Base-by-base conservation (phyloP, 2,797 vertebrate species). In the Lagocephalus sceleratus region DNA sequence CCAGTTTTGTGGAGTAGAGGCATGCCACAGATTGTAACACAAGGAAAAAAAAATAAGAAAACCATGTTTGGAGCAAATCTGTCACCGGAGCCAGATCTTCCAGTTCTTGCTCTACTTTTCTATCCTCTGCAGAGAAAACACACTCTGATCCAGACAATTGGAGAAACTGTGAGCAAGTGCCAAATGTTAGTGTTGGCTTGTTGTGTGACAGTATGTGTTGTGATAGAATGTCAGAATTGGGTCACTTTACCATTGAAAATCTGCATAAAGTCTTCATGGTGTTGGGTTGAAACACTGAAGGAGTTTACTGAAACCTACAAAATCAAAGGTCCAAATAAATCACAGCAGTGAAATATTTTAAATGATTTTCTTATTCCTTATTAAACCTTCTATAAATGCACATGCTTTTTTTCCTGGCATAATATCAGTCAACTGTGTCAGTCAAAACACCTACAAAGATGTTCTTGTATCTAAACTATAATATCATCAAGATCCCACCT, bases 11-110 rank as follows among this genome's bases (percentile, higher is more conserved):
- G 62, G 48, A 71, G 75, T 55, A 25, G 55, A 79, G 66, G 53
- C 47, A 60, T 41, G 54, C 39, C 47, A 35, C 9, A 6, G 53
- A 74, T 52, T 63, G 61, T 39, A 25, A 15, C 57, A 53, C 48
- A 54, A 60, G 29, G 11, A 20, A 6, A 20, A 50, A 44, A 47
- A 16, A 55, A 44, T 20, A 22, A 62, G 26, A 70, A 60, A 54
- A 25, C 10, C 51, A 59, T 68, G 63, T 79, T 79, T 8, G 23
- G 51, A 80, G 67, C 14, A 50, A 39, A 69, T 79, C 65, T 79
- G 71, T 85, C 79, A 83, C 66, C 0, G 16, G 56, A 49, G 40
- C 81, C 82, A 87, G 73, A 86, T 87, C 85, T 80, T 83, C n/a
- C n/a, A n/a, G 63, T 76, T 75, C 51, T 53, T 76, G 84, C 80